Conservation (phyloP, 2,113 vertebrate species). For the Eulemur macaco region DNA sequence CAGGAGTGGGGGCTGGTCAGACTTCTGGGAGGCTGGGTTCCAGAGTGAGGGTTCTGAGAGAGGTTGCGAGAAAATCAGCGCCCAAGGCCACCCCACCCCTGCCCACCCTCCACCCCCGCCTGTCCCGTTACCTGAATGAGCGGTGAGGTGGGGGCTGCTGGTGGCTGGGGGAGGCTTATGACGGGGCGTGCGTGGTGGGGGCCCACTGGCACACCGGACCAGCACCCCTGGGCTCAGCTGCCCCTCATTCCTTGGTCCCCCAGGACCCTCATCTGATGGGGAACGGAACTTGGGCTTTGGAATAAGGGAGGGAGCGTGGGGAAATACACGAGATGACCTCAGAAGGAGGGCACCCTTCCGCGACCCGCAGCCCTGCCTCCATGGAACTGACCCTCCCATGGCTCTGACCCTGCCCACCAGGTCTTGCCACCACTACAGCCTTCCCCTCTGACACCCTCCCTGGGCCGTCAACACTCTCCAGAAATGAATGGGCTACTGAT, state of each 20-base stretch:
- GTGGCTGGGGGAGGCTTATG: slow-evolving; percentile 51
- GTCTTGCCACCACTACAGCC: background rate
- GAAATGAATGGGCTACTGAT: background rate
- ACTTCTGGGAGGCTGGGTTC: slow-evolving; percentile 35
- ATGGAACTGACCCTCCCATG: background rate
- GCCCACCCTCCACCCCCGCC: background rate
- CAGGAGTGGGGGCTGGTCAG: slow-evolving; percentile 84
- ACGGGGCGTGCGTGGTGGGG: slow-evolving; percentile 72
- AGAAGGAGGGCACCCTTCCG: background rate
- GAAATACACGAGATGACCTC: background rate
- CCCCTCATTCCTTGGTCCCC: background rate
- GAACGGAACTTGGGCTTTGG: slow-evolving; percentile 87
- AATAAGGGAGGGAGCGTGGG: background rate
- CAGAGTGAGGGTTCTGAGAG: slow-evolving; percentile 85
- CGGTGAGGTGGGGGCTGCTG: slow-evolving; percentile 75
- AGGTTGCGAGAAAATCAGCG: background rate
- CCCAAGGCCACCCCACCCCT: background rate
- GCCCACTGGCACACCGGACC: slow-evolving; percentile 89
- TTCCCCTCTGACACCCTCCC: background rate
- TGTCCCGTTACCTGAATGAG: slow-evolving; percentile 85
- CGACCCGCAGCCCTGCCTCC: background rate
- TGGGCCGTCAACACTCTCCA: background rate
- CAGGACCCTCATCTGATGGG: slow-evolving; percentile 61
- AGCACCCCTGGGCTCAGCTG: slow-evolving; percentile 79
- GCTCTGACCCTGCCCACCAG: background rate